Evolutionary conservation across 2,113 vertebrate genomes (phyloP).

Genomic region (Gnathonemus echidnorhynchus): DNA sequence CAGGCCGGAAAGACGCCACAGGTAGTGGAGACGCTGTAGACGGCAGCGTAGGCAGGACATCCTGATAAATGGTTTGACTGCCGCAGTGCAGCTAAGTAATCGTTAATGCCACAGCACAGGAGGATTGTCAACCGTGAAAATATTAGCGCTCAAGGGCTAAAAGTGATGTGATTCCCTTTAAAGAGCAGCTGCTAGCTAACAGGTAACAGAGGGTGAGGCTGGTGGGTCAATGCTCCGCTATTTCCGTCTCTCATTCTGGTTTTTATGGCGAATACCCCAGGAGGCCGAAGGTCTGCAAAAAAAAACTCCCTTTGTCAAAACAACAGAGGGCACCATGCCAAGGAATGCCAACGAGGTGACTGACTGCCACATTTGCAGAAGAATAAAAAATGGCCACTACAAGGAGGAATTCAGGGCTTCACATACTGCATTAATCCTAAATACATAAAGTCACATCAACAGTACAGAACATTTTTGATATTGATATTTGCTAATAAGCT

Average conservation of each 20-base stretch:
- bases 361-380: not conserved
- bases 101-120: not conserved
- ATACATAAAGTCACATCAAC: not conserved
- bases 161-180: not conserved
- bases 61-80: not conserved
- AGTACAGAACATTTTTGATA: not conserved
- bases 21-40: too few relatives aligned
- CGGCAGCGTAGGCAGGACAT: too few relatives aligned
- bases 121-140: not conserved
- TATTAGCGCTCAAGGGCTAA: not conserved
- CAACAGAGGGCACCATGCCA: not conserved
- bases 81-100: not conserved
- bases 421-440: not conserved
- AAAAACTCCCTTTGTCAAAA: constrained; percentile 15
- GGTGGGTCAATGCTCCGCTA: constrained; percentile 21
- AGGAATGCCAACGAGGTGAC: not conserved
- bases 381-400: not conserved
- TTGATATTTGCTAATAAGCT: not conserved
- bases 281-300: constrained; percentile 41
- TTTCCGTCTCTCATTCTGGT: constrained; percentile 2
- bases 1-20: too few relatives aligned
- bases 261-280: constrained; percentile 36
- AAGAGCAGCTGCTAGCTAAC: not conserved
- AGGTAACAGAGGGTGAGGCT: not conserved
- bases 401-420: not conserved